These are phyloP conservation scores for Cryptomyrus ogoouensis DNA, from an alignment of 2,113 vertebrate genomes.

Conservation along the genomic window DNA sequence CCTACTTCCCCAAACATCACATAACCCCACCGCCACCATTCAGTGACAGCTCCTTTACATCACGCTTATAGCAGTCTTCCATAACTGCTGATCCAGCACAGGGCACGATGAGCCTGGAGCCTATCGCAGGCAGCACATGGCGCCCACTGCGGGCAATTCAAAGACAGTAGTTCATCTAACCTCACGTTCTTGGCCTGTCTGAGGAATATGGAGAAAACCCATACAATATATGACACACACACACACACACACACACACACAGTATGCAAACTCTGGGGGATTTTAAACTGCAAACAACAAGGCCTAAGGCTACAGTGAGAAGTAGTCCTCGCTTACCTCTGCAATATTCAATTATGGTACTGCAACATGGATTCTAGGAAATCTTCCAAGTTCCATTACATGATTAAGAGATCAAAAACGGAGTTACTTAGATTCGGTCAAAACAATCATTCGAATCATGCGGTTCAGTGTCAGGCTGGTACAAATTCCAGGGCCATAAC, in stretches of 20 bases:
- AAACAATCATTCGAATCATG: neutral
- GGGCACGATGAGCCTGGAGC: neutral
- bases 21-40: neutral
- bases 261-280: neutral
- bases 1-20: neutral
- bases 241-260: too few relatives aligned
- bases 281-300: neutral
- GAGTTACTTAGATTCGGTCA: neutral
- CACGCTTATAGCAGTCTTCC: neutral
- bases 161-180: neutral
- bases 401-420: neutral
- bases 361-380: neutral
- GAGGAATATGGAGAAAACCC: neutral
- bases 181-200: neutral
- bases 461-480: neutral
- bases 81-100: neutral
- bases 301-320: neutral
- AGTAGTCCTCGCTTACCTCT: neutral
- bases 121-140: neutral
- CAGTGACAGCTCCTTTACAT: neutral
- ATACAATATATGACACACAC: neutral
- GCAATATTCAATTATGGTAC: neutral
- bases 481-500: neutral
- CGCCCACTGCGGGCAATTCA: neutral
- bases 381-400: neutral